A percentile compares a stretch with the other conserved stretches of the same genome.
phyloP scores from a whole-genome alignment of 30 jellyfish, hydroid and myxozoan species.

The Aurelia coerulea region DNA sequence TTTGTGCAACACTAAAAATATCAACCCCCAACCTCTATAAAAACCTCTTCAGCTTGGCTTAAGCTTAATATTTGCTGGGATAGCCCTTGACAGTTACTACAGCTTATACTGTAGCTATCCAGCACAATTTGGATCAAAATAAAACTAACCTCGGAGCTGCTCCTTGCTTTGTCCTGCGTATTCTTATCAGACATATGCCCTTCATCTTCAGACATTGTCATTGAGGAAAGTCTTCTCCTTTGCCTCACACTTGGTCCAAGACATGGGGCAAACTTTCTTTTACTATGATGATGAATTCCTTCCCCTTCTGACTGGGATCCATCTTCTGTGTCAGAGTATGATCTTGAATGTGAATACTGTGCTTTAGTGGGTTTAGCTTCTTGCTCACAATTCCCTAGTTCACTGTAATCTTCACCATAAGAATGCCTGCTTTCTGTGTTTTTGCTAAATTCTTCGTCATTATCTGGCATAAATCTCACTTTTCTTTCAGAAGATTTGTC shows the following conservation, averaged over 20 bases:
- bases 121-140: too few species aligned
- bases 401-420: not conserved
- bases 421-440: not conserved
- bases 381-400: not conserved
- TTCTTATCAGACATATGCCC: slow-evolving; percentile 41
- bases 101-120: too few species aligned
- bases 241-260: slow-evolving; percentile 77
- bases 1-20: too few species aligned
- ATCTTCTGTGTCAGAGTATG: slow-evolving; percentile 53
- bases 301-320: slow-evolving; percentile 73
- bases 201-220: slow-evolving; percentile 62
- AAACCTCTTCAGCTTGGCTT: too few species aligned
- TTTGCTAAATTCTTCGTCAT: not conserved
- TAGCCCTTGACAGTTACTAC: too few species aligned
- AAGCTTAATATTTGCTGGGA: too few species aligned
- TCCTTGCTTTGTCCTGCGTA: not conserved
- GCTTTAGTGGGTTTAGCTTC: not conserved
- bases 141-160: too few species aligned
- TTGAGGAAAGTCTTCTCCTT: slow-evolving; percentile 52
- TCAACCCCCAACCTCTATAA: too few species aligned
- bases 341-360: not conserved
- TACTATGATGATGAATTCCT: slow-evolving; percentile 56
- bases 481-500: not conserved
- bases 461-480: not conserved
- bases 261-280: slow-evolving; percentile 53